Evolutionary conservation across 2,888 invertebrate species (phyloP).

Genomic region (Timema cristinae): DNA sequence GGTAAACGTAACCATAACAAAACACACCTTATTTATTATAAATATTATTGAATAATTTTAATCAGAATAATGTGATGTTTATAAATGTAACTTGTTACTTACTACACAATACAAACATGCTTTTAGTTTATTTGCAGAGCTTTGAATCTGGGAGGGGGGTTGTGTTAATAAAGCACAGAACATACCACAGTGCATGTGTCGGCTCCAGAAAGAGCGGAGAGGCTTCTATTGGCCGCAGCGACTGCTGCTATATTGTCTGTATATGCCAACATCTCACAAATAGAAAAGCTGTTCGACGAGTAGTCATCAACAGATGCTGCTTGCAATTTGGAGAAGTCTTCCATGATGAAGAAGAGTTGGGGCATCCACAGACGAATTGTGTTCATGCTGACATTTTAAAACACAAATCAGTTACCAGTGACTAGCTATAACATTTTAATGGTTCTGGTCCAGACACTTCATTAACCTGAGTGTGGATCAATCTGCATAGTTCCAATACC

Average conservation of each 20-base stretch:
- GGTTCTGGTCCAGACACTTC: too few species aligned
- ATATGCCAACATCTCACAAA: neutral
- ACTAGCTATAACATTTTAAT: too few species aligned
- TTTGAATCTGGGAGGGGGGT: neutral
- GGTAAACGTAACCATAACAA: too few species aligned
- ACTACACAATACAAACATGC: too few species aligned
- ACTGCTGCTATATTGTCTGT: neutral
- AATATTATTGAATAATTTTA: too few species aligned
- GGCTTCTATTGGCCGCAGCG: neutral
- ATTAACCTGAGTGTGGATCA: too few species aligned
- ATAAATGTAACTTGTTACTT: too few species aligned
- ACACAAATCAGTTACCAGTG: too few species aligned
- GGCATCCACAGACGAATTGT: conserved; percentile 84
- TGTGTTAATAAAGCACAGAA: neutral
- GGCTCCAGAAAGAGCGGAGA: neutral
- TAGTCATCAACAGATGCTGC: conserved; percentile 2
- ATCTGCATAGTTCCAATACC: too few species aligned
- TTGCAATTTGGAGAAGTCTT: conserved; percentile 19
- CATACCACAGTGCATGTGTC: conserved; percentile 5
- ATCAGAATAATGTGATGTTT: too few species aligned
- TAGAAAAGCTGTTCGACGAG: neutral
- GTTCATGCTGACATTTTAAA: conserved; percentile 56
- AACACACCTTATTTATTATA: too few species aligned
- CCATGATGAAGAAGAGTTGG: conserved; percentile 64
- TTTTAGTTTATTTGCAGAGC: too few species aligned